Evolutionary conservation across 2,888 invertebrate species (phyloP), one percentile per base, ranked within the genome.

Genomic region (Gryllus longicercus): DNA sequence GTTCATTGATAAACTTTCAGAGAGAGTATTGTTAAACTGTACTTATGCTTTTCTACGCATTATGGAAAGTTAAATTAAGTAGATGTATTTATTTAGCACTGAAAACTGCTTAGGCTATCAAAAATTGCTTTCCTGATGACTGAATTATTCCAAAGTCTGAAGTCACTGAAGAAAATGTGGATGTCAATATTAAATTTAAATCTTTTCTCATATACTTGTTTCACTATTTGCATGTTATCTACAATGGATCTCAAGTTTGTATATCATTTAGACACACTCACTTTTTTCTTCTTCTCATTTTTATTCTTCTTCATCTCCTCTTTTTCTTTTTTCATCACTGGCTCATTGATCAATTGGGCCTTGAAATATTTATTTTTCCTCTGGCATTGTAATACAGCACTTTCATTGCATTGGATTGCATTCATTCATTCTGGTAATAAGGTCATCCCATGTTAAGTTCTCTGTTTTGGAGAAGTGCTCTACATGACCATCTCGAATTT

Each of bases 201-300:
- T 12, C 12, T 16, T 23, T 77, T 11, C 38, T 77, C 77, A n/a
- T n/a, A 77, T 77, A 23, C 38, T 38, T 23, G 12, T 77, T 49
- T 77, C 18, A 77, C 25, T 12, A 23, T 38, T 18, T 38, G 49
- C 3, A 49, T 77, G 14, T 77, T 8, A 38, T 77, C 77, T 16
- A 10, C 16, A 18, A 18, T 49, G 18, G 77, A 77, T 14, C 77
- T 23, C 50, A 38, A 8, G 25, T 49, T 18, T 50, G 50, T 11
- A 82, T 4, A 79, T 80, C 16, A 76, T 74, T 78, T 82, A 81
- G 50, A 78, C 74, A 78, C 74, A 74, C 78, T 81, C 12, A 81
- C 75, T 50, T 51, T 75, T 38, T 50, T 50, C 75, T 12, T 76
- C 74, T 38, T 5, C 38, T 38, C 38, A 3, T 38, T 5, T 4